A percentile compares a stretch with the other conserved stretches of the same genome.
phyloP scores from a whole-genome alignment of 2,888 invertebrate species.

The Mayetiola destructor region DNA sequence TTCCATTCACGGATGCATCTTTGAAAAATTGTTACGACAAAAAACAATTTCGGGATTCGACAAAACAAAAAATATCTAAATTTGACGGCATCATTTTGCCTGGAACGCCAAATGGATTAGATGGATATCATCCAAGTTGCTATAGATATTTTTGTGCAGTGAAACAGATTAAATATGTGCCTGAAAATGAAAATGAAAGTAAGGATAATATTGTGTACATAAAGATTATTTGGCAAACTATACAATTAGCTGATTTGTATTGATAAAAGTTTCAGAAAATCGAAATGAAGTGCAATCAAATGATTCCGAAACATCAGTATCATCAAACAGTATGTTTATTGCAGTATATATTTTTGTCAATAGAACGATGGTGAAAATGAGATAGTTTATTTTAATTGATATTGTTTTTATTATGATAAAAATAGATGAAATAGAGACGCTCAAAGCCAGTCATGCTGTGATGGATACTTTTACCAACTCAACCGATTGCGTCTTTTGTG shows the following conservation, averaged over 20 bases:
- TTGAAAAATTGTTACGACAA: not conserved
- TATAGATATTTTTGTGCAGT: not conserved
- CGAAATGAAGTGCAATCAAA: too few relatives aligned
- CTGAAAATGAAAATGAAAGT: too few relatives aligned
- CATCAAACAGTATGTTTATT: too few relatives aligned
- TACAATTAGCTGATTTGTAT: too few relatives aligned
- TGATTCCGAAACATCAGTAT: too few relatives aligned
- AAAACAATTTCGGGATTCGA: not conserved
- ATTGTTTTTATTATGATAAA: not conserved
- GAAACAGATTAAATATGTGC: too few relatives aligned
- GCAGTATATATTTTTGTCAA: too few relatives aligned
- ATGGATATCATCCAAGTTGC: not conserved
- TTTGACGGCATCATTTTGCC: not conserved
- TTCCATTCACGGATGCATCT: not conserved
- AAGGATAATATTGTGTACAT: too few relatives aligned
- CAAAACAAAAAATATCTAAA: not conserved
- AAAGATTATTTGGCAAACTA: too few relatives aligned
- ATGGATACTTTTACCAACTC: not conserved
- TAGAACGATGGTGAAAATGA: too few relatives aligned
- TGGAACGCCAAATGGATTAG: not conserved
- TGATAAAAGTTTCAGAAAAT: too few relatives aligned
- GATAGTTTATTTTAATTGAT: not conserved
- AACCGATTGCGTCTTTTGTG: not conserved
- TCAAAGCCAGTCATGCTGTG: not conserved
- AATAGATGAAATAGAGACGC: not conserved